Conservation (phyloP, 2,113 vertebrate genomes). For the Gymnocephalus cernua region DNA sequence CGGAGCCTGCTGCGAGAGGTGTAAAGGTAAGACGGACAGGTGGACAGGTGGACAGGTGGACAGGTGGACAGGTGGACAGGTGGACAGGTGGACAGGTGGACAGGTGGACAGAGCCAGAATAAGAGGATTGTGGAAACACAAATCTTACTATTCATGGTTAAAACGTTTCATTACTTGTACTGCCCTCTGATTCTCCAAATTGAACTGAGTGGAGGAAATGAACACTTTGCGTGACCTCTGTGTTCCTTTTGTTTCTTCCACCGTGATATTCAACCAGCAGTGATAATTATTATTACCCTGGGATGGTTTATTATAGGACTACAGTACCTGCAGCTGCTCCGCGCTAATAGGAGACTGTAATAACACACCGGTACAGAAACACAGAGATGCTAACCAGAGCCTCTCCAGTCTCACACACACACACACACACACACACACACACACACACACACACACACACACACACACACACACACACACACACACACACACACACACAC, state of each 20-base stretch:
- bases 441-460: no score
- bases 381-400: constrained; percentile 28
- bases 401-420: constrained; percentile 3
- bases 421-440: constrained; percentile 23
- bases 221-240: background rate
- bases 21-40: constrained; percentile 89
- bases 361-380: constrained; percentile 7
- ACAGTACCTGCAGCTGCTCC: constrained; percentile 25
- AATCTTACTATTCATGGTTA: background rate
- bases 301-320: constrained; percentile 19
- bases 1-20: constrained; percentile 95
- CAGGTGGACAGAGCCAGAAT: background rate
- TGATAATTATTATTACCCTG: background rate
- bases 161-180: background rate
- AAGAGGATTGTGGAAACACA: background rate
- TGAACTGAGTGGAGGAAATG: background rate
- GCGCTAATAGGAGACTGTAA: constrained; percentile 6
- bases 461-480: background rate
- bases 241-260: accelerated
- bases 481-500: constrained; percentile 33
- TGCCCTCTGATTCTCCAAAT: background rate
- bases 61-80: background rate
- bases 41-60: no score
- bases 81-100: background rate
- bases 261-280: background rate